Percentiles rank a stretch among this genome's conserved stretches.
Conservation (phyloP, 2,888 invertebrate genomes). For the Cephonodes hylas region DNA sequence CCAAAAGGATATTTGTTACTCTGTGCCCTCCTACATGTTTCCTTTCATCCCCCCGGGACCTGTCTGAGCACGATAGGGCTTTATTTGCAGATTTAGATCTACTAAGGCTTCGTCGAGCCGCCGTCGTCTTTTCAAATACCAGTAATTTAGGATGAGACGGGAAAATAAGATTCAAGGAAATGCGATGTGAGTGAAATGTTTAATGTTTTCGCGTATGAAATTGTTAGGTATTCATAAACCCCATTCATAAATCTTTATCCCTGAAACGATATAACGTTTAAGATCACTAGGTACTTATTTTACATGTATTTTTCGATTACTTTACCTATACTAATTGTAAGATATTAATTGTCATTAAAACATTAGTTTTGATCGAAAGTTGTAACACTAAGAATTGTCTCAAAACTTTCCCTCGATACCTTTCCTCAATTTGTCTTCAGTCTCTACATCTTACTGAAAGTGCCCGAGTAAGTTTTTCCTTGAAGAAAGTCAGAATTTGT, state of each 20-base stretch:
- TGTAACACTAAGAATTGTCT: too few species aligned
- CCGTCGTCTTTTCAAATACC: constrained; percentile 41
- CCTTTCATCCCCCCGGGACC: constrained; percentile 42
- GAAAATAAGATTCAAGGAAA: constrained; percentile 14
- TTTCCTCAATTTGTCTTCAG: neutral
- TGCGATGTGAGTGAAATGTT: neutral
- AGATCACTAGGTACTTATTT: too few species aligned
- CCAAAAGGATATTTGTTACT: constrained; percentile 16
- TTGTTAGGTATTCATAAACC: neutral
- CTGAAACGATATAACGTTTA: too few species aligned
- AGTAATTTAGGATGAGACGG: constrained; percentile 47
- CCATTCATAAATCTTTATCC: too few species aligned
- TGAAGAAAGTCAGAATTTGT: constrained; percentile 29
- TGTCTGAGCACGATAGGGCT: constrained; percentile 47
- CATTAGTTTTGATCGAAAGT: too few species aligned
- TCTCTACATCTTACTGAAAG: neutral
- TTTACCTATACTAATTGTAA: too few species aligned
- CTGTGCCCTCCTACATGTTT: constrained; percentile 28
- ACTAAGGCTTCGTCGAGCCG: constrained; percentile 45
- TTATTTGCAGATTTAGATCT: constrained; percentile 58
- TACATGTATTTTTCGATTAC: too few species aligned
- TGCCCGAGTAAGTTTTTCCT: neutral
- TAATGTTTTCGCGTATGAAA: neutral
- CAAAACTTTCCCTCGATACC: neutral
- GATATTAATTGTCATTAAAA: too few species aligned